These are phyloP conservation scores for Ypsolopha sequella DNA, from an alignment of 2,888 invertebrate species.

Conservation along the genomic window DNA sequence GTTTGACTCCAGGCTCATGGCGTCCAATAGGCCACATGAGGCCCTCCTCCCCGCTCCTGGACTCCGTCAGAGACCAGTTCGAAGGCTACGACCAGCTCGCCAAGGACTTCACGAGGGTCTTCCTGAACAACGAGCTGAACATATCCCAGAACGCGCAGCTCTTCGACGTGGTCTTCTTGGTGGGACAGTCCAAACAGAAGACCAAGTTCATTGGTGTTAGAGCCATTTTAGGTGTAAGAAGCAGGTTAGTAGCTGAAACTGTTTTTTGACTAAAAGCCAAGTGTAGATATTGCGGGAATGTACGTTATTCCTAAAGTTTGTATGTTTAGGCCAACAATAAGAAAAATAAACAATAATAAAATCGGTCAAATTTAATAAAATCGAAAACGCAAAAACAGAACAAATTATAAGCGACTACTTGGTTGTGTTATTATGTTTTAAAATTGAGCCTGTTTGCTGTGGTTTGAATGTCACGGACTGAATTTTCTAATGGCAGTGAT, in stretches of 20 bases:
- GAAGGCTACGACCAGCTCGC: slow-evolving; percentile 95
- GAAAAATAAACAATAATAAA: not conserved
- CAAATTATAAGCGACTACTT: no score
- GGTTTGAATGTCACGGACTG: no score
- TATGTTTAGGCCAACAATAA: not conserved
- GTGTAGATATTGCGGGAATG: not conserved
- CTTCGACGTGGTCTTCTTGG: slow-evolving; percentile 92
- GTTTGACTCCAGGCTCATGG: slow-evolving; percentile 79
- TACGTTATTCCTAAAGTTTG: not conserved
- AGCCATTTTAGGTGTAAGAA: slow-evolving; percentile 91
- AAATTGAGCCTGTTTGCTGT: no score
- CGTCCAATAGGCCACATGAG: slow-evolving; percentile 95
- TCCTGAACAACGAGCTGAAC: slow-evolving; percentile 87
- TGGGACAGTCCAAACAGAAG: slow-evolving; percentile 93
- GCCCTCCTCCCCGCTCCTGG: slow-evolving; percentile 91
- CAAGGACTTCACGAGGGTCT: slow-evolving; percentile 93
- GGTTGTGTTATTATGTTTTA: no score
- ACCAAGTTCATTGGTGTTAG: slow-evolving; percentile 91
- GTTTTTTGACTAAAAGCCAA: not conserved
- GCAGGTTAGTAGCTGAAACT: slow-evolving; percentile 70
- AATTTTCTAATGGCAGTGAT: no score
- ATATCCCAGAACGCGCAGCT: slow-evolving; percentile 82
- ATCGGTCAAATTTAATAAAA: no score
- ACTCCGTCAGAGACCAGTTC: slow-evolving; percentile 93
- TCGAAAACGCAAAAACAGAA: no score